phyloP scores from a whole-genome alignment of 2,113 vertebrate species.

The Podarcis cretensis region DNA sequence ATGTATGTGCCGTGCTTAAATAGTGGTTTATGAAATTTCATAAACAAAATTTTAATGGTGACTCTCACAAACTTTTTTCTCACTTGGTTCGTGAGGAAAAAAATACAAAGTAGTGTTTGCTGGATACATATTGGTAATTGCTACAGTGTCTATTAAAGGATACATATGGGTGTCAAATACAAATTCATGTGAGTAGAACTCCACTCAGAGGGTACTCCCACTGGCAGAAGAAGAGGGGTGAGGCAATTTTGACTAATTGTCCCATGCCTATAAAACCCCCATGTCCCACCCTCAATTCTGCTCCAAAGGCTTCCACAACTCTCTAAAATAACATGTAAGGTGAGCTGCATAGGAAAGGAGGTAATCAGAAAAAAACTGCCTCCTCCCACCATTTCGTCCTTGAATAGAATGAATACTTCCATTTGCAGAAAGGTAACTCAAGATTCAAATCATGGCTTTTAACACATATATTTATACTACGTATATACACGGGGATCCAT shows the following conservation, averaged over 20 bases:
- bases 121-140: background rate
- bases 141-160: background rate
- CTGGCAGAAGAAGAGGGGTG: background rate
- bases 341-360: background rate
- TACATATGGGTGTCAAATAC: too few species aligned
- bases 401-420: background rate
- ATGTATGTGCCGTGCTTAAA: too few species aligned
- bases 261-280: background rate
- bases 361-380: background rate
- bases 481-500: background rate
- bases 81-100: background rate
- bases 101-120: background rate
- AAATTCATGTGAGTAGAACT: background rate
- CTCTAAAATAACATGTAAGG: background rate
- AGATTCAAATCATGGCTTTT: background rate
- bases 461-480: background rate
- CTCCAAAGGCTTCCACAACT: background rate
- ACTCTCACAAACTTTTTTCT: background rate
- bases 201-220: background rate
- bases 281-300: background rate
- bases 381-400: background rate
- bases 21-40: accelerated
- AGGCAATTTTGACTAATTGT: background rate
- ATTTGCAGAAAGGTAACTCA: background rate
- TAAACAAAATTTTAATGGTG: background rate